Conservation (phyloP, 2,113 vertebrate genomes). For the Calyptomena viridis region DNA sequence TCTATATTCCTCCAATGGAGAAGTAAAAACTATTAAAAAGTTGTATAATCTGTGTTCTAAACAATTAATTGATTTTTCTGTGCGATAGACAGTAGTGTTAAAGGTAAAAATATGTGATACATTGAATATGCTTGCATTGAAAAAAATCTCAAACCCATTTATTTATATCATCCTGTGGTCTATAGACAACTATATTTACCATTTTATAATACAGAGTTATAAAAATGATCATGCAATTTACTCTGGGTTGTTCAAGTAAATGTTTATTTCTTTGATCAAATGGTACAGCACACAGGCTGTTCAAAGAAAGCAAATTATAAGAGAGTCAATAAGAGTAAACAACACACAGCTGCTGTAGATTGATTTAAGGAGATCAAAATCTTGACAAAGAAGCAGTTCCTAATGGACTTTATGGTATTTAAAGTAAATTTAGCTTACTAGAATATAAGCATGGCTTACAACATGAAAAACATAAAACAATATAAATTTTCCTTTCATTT, state of each 20-base stretch:
- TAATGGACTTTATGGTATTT: background rate
- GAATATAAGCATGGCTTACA: background rate
- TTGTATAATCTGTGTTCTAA: background rate
- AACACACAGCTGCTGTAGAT: constrained; percentile 49
- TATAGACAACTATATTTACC: constrained; percentile 75
- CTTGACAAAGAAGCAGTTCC: constrained; percentile 24
- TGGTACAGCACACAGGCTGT: constrained; percentile 68
- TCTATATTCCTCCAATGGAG: background rate
- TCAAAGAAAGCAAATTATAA: constrained; percentile 74
- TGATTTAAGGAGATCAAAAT: constrained; percentile 62
- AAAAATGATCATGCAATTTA: constrained; percentile 64
- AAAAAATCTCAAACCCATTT: constrained; percentile 15
- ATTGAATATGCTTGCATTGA: background rate
- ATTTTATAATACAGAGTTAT: constrained; percentile 69
- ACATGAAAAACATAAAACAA: background rate
- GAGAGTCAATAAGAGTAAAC: constrained; percentile 65
- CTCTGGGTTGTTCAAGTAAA: constrained; percentile 65
- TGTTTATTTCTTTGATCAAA: constrained; percentile 74
- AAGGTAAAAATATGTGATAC: background rate
- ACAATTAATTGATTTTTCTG: background rate
- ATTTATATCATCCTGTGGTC: constrained; percentile 58
- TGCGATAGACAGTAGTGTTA: background rate
- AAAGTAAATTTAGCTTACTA: background rate
- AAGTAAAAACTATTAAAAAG: background rate
- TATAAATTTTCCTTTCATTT: background rate